phyloP scores from a whole-genome alignment of 2,797 vertebrate species.

The Stomatorhinus walkeri region DNA sequence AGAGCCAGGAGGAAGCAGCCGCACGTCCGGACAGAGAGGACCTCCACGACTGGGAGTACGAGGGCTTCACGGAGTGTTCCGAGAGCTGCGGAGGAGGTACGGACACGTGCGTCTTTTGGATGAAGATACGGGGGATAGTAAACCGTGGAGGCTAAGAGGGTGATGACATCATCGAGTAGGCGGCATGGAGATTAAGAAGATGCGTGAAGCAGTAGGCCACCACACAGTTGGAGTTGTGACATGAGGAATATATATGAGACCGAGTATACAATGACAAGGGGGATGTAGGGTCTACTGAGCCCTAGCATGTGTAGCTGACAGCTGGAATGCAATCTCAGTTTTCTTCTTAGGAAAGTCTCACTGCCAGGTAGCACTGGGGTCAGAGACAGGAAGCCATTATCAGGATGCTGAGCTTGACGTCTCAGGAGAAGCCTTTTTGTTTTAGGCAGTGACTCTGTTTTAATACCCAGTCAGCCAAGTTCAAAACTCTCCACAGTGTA shows the following conservation, averaged over 20 bases:
- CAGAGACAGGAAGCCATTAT: neutral
- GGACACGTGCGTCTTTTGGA: slow-evolving; percentile 4
- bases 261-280: neutral
- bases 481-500: neutral
- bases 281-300: neutral
- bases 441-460: neutral
- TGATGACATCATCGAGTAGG: neutral
- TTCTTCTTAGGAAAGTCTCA: neutral
- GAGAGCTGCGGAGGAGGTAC: slow-evolving; percentile 88
- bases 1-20: slow-evolving; percentile 40
- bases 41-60: slow-evolving; percentile 89
- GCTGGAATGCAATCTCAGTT: neutral
- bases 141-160: neutral
- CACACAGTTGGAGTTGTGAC: neutral
- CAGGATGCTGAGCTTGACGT: neutral
- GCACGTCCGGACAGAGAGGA: slow-evolving; percentile 57
- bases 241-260: neutral
- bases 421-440: neutral
- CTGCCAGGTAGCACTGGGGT: neutral
- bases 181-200: neutral
- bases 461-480: neutral
- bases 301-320: neutral
- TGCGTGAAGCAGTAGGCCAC: neutral
- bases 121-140: neutral
- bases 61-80: slow-evolving; percentile 87